Evolutionary conservation across 2,888 invertebrate species (phyloP).

Genomic region (Strigamia transsilvanica): DNA sequence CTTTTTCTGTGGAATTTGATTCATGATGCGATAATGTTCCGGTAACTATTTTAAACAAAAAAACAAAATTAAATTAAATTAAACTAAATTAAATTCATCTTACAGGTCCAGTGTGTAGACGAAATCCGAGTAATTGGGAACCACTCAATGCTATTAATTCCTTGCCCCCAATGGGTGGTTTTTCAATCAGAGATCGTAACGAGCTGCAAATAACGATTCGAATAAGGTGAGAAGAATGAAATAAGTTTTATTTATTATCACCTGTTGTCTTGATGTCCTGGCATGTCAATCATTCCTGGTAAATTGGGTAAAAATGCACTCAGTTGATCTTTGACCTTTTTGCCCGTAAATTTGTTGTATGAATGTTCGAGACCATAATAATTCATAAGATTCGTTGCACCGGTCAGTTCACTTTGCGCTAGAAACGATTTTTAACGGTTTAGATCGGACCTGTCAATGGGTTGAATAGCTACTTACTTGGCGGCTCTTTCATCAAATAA

Average conservation of each 20-base stretch:
- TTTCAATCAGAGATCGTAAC: conserved; percentile 90
- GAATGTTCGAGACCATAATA: conserved; percentile 96
- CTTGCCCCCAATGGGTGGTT: conserved; percentile 73
- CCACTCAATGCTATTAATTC: conserved; percentile 86
- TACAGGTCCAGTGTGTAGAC: conserved; percentile 92
- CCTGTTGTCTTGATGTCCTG: conserved; percentile 78
- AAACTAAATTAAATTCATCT: conserved; percentile 59
- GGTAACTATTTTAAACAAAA: conserved; percentile 72
- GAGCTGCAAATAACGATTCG: conserved; percentile 74
- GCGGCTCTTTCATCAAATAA: conserved; percentile 96
- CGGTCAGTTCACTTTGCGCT: conserved; percentile 92
- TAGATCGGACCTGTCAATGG: neutral
- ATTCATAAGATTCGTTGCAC: conserved; percentile 96
- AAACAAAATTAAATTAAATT: neutral
- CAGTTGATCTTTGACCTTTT: conserved; percentile 92
- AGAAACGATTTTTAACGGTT: conserved; percentile 59
- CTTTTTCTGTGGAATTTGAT: conserved; percentile 88
- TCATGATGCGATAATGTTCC: conserved; percentile 92
- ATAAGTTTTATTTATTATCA: conserved; percentile 60
- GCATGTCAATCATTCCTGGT: conserved; percentile 93
- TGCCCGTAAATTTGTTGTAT: conserved; percentile 96
- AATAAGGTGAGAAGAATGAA: neutral
- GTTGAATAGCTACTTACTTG: conserved; percentile 70
- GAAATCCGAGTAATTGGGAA: conserved; percentile 89
- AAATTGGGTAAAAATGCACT: conserved; percentile 94